A percentile compares a stretch with the other conserved stretches of the same genome.
These are phyloP conservation scores for Aphodius sticticus DNA, from an alignment of 2,888 invertebrate genomes.

Conservation along the genomic window DNA sequence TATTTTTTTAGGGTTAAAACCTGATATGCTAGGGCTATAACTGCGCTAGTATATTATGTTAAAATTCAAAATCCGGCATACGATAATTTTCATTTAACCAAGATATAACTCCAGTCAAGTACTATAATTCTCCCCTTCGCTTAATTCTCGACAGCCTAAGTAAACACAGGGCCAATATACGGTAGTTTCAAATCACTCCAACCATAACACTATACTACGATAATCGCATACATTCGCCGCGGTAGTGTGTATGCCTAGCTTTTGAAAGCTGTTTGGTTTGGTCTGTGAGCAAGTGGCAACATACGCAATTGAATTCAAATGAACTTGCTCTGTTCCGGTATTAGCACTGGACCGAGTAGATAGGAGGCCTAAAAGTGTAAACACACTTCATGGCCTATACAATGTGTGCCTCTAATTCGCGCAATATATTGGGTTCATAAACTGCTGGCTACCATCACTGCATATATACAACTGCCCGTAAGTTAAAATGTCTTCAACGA, in stretches of 20 bases:
- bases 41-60: too few relatives aligned
- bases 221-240: neutral
- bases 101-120: neutral
- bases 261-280: conserved; percentile 1
- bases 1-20: too few relatives aligned
- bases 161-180: neutral
- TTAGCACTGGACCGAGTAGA: neutral
- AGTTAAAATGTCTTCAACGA: too few relatives aligned
- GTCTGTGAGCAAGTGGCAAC: neutral
- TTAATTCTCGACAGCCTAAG: conserved; percentile 4
- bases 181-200: neutral
- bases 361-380: neutral
- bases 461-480: too few relatives aligned
- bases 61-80: neutral
- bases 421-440: neutral
- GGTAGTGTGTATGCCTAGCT: neutral
- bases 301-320: neutral
- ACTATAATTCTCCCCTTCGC: neutral
- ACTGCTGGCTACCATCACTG: too few relatives aligned
- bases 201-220: conserved; percentile 4
- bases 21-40: too few relatives aligned
- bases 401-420: conserved; percentile 4
- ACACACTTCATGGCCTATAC: neutral
- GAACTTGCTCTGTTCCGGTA: neutral
- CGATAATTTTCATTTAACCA: neutral